Percentiles rank a stretch among this genome's conserved stretches.
Conservation (phyloP, 2,113 vertebrate genomes). For the Stercorarius parasiticus region DNA sequence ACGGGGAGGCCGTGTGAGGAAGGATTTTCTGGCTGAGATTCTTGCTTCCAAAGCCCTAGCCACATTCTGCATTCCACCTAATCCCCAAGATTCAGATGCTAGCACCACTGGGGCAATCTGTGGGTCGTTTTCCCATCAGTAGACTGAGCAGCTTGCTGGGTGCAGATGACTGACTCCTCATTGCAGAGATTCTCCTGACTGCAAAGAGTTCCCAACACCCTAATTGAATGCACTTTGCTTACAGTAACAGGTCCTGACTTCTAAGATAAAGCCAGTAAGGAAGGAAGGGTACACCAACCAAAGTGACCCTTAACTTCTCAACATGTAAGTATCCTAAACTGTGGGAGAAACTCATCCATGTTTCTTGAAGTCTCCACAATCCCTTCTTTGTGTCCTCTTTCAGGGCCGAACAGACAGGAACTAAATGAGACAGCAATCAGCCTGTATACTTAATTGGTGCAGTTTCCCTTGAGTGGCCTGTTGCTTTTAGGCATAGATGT, state of each 20-base stretch:
- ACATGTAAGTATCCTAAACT: background rate
- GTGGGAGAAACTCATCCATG: background rate
- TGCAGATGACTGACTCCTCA: background rate
- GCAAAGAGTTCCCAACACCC: background rate
- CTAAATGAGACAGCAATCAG: background rate
- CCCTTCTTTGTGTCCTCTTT: background rate
- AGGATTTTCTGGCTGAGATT: background rate
- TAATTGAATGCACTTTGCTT: background rate
- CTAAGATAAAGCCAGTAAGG: background rate
- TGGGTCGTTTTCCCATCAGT: background rate
- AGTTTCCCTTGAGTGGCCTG: background rate
- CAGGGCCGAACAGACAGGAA: conserved; percentile 1
- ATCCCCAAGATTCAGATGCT: background rate
- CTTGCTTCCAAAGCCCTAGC: background rate
- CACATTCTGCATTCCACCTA: background rate
- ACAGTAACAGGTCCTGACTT: background rate
- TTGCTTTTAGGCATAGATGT: conserved; percentile 6
- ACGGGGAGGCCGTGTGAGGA: background rate
- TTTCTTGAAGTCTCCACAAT: background rate
- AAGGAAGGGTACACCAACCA: background rate
- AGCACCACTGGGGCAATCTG: background rate
- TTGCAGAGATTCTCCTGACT: background rate
- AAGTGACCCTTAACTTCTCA: background rate
- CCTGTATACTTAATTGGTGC: background rate
- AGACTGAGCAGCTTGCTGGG: background rate